Conservation (phyloP, 2,113 vertebrate species). For the Buteo buteo region DNA sequence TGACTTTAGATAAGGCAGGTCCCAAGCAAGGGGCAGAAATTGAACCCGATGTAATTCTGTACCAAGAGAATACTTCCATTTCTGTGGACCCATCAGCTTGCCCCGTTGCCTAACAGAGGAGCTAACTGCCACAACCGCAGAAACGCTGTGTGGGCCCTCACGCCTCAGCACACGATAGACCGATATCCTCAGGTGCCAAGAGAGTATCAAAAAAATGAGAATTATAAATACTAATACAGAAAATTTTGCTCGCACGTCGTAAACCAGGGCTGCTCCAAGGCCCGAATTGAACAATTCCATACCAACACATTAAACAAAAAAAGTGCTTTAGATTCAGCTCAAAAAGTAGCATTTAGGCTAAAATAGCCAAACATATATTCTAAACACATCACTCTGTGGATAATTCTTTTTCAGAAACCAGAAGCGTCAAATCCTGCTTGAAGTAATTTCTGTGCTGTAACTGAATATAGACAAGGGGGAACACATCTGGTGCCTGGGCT, state of each 20-base stretch:
- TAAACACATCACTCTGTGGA: neutral
- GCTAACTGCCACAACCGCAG: neutral
- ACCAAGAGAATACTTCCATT: neutral
- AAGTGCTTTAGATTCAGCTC: neutral
- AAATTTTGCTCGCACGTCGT: neutral
- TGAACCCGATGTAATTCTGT: neutral
- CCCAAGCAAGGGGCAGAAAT: neutral
- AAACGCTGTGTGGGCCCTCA: neutral
- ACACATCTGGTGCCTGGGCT: constrained; percentile 48
- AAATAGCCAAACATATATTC: neutral
- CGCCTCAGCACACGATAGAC: neutral
- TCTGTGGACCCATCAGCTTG: accelerated
- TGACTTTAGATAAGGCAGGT: neutral
- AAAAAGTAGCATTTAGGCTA: neutral
- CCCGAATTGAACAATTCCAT: neutral
- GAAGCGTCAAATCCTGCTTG: neutral
- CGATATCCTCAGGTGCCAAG: neutral
- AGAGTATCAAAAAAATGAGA: accelerated
- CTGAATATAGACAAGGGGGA: constrained; percentile 9
- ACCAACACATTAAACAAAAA: neutral
- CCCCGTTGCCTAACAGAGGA: neutral
- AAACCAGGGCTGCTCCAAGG: neutral
- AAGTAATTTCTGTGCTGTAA: constrained; percentile 15
- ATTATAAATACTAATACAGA: neutral
- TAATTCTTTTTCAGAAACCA: neutral